Evolutionary conservation across 2,888 invertebrate genomes (phyloP), one percentile per base, ranked within the genome.

Genomic region (Oligia latruncula): DNA sequence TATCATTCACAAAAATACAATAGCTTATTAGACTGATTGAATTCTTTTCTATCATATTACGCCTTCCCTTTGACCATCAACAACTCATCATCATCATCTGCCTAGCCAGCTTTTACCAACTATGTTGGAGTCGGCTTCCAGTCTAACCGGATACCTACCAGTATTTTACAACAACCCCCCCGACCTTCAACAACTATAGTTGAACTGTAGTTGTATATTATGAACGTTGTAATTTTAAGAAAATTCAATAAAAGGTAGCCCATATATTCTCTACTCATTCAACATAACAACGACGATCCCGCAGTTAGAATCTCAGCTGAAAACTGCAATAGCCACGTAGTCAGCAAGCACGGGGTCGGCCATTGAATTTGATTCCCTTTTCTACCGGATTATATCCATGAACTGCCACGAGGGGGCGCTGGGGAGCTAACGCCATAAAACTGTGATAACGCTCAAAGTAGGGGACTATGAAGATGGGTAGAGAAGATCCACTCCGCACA

Each of bases 361-460:
- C 80, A 81, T 88, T 83, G 80, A 78, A 81, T 84, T 77, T 71
- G 75, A 83, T 80, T 74, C 77, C 72, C 74, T 81, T 76, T 74
- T 62, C 15, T 52, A 46, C 20, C 13, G 78, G 70, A 74, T 85
- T 81, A 76, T 81, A 58, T 49, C 81, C 52, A 67, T 75, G 75
- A 78, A 80, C 67, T 72, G 76, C 74, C 66, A 72, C 77, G 60
- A 72, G 71, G 77, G 83, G 81, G 85, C 60, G 75, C 62, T 77
- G 73, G 74, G 78, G 66, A 58, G 71, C 86, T 78, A 88, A 88
- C 89, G 89, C 87, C 89, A 83, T 92, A 92, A 84, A 87, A 84
- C 55, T 74, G 83, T 71, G 82, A 88, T 87, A 76, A 87, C 77
- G 80, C 76, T 74, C 74, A 46, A 72, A 80, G 75, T 65, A 62